Conservation (phyloP, 2,113 vertebrate genomes). For the Lagopus muta region DNA sequence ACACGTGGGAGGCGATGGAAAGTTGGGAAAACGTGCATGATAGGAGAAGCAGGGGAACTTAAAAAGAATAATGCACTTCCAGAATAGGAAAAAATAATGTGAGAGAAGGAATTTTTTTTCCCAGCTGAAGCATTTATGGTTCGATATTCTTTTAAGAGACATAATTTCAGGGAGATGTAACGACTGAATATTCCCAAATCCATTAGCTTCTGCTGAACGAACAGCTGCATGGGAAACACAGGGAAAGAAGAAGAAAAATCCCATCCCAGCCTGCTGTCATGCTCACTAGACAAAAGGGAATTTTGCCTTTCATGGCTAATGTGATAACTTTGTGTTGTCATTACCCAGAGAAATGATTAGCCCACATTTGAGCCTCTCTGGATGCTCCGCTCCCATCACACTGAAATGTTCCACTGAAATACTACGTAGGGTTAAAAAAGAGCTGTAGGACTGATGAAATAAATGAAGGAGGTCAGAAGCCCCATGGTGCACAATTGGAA, state of each 20-base stretch:
- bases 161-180: constrained; percentile 18
- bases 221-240: not conserved
- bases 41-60: not conserved
- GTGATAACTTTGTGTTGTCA: not conserved
- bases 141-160: constrained; percentile 5
- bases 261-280: not conserved
- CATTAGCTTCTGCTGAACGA: constrained; percentile 22
- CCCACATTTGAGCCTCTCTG: not conserved
- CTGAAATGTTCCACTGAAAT: not conserved
- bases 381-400: not conserved
- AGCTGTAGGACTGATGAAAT: not conserved
- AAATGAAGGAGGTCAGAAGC: not conserved
- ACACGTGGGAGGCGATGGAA: not conserved
- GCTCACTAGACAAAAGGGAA: constrained; percentile 8
- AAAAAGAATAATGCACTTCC: not conserved
- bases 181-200: constrained; percentile 45
- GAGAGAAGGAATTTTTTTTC: not conserved
- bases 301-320: constrained; percentile 1
- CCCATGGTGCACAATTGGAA: not conserved
- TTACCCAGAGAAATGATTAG: constrained; percentile 12
- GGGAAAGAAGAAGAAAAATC: constrained; percentile 19
- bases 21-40: not conserved
- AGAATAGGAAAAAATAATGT: not conserved
- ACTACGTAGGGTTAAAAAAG: not conserved
- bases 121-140: not conserved